These are phyloP conservation scores for Lordiphosa collinella DNA, from an alignment of 1,140 invertebrate genomes.

Conservation along the genomic window DNA sequence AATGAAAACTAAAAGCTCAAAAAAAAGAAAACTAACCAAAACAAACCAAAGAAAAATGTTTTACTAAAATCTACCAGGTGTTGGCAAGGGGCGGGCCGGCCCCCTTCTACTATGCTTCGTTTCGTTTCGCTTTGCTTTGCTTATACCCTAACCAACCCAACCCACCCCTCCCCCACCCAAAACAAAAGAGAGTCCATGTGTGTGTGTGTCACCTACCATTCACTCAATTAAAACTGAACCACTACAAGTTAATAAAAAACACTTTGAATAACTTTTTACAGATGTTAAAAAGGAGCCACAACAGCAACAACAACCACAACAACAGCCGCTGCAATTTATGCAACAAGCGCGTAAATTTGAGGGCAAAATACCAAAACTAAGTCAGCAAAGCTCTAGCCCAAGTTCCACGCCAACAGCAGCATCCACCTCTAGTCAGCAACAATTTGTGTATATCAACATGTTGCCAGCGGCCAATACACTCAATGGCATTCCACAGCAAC, in stretches of 20 bases:
- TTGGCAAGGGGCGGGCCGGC: too few species aligned
- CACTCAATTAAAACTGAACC: conserved; percentile 12
- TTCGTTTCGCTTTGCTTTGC: too few species aligned
- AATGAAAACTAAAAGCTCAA: too few species aligned
- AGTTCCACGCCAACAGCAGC: conserved; percentile 49
- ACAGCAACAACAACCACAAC: conserved; percentile 1
- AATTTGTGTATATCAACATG: conserved; percentile 63
- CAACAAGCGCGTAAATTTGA: conserved; percentile 75
- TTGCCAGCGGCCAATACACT: conserved; percentile 72
- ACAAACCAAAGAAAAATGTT: too few species aligned
- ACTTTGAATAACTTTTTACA: conserved; percentile 49
- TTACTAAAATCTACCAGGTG: too few species aligned
- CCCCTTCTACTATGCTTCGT: too few species aligned
- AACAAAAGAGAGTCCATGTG: conserved; percentile 7
- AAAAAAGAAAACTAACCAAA: too few species aligned
- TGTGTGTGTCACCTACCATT: conserved; percentile 39
- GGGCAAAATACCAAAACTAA: conserved; percentile 77
- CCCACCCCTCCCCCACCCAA: too few species aligned
- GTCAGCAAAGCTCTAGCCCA: conserved; percentile 71
- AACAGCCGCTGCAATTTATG: conserved; percentile 59
- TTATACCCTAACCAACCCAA: too few species aligned
- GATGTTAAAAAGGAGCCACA: conserved; percentile 67
- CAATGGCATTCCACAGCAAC: conserved; percentile 73
- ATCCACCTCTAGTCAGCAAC: conserved; percentile 56
- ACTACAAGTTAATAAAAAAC: conserved; percentile 37